A percentile compares a stretch with the other conserved stretches of the same genome.
These are phyloP conservation scores for Lytechinus pictus DNA, from an alignment of 35 echinoderm and acorn worm genomes.

Conservation along the genomic window DNA sequence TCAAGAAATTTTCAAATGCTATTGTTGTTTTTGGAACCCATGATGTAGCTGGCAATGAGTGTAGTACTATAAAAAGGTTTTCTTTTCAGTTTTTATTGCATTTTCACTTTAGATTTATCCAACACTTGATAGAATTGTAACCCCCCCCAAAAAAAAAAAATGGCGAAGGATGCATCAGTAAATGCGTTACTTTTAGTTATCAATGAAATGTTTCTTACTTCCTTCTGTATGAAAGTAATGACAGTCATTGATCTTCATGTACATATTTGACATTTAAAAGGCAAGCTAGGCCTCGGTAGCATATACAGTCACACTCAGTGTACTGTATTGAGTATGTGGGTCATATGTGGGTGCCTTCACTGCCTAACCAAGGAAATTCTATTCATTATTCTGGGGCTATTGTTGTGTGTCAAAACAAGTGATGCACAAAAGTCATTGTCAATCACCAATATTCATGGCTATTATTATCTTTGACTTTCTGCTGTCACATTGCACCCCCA, in stretches of 20 bases:
- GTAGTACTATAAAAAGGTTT: too few relatives aligned
- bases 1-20: too few relatives aligned
- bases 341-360: not conserved
- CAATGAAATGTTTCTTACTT: too few relatives aligned
- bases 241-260: not conserved
- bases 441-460: not conserved
- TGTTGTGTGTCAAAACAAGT: not conserved
- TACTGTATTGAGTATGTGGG: not conserved
- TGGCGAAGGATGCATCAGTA: too few relatives aligned
- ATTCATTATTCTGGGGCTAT: not conserved
- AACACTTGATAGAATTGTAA: too few relatives aligned
- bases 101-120: too few relatives aligned
- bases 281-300: too few relatives aligned
- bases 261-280: not conserved
- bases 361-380: not conserved
- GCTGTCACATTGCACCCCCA: not conserved
- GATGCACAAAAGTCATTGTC: not conserved
- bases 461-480: not conserved
- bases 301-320: not conserved
- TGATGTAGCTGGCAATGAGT: too few relatives aligned
- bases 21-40: too few relatives aligned
- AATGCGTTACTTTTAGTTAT: too few relatives aligned
- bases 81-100: too few relatives aligned
- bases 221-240: not conserved
- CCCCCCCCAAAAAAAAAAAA: too few relatives aligned